These are phyloP conservation scores for Steromphala cineraria DNA, from an alignment of 2,888 invertebrate species.

Conservation along the genomic window DNA sequence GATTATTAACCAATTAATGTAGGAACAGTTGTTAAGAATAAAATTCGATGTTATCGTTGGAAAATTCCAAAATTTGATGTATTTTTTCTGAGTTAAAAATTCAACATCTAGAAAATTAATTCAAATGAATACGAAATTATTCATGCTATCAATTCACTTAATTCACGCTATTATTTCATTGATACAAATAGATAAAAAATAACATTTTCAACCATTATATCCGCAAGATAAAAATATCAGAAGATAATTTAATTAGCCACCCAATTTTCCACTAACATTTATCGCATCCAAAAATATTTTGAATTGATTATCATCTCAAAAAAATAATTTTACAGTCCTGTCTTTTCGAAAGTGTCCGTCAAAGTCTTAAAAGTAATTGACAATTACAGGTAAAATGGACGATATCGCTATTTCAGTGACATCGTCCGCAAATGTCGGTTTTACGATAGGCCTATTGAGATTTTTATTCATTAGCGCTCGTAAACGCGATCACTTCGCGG, in stretches of 20 bases:
- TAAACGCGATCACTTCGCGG: constrained; percentile 24
- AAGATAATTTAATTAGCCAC: no score
- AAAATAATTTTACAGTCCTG: not conserved
- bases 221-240: no score
- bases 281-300: not conserved
- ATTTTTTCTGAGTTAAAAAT: no score
- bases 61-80: no score
- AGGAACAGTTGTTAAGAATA: not conserved
- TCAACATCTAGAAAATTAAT: no score
- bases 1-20: not conserved
- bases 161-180: no score
- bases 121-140: no score
- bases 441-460: constrained; percentile 25
- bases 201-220: no score
- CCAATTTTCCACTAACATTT: no score
- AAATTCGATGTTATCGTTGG: no score
- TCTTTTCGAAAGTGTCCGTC: not conserved
- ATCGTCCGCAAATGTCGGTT: constrained; percentile 13
- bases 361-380: not conserved
- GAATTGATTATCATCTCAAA: not conserved
- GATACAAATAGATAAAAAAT: no score
- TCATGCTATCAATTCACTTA: no score
- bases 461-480: constrained; percentile 22
- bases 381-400: constrained; percentile 2
- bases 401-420: not conserved